Conservation (phyloP, 2,797 vertebrate genomes). For the Hyperoplus immaculatus region DNA sequence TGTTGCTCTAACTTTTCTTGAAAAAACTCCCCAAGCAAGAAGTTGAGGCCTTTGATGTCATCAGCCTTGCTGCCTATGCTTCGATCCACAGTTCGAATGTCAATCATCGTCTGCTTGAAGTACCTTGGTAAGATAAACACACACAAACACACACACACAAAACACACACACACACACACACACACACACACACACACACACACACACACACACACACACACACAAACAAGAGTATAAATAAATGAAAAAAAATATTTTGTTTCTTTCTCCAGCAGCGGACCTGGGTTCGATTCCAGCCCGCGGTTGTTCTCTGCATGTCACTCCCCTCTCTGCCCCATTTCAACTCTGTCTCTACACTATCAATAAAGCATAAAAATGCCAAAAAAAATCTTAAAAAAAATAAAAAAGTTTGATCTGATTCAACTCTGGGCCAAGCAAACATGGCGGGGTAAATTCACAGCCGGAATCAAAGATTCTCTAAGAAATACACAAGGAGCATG, state of each 20-base stretch:
- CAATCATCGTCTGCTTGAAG: neutral
- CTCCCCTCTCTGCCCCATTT: too few species aligned
- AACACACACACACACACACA: too few species aligned
- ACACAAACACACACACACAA: neutral
- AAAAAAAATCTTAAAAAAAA: neutral
- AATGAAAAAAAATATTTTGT: neutral
- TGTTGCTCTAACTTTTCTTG: neutral
- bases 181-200: neutral
- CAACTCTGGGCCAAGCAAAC: too few species aligned
- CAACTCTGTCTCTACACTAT: too few species aligned
- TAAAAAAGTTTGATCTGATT: neutral
- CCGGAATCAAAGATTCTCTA: too few species aligned
- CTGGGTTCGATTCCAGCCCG: too few species aligned
- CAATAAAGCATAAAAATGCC: neutral
- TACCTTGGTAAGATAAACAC: neutral
- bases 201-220: neutral
- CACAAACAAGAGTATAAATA: neutral
- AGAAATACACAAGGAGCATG: neutral
- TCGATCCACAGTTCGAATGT: neutral
- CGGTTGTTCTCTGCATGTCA: too few species aligned
- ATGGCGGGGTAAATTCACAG: too few species aligned
- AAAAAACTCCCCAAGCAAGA: neutral
- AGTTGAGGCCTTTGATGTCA: neutral
- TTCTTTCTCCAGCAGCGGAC: too few species aligned
- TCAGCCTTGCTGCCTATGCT: fast-evolving